Evolutionary conservation across 2,888 invertebrate species (phyloP).

Genomic region (Pediacus dermestoides): DNA sequence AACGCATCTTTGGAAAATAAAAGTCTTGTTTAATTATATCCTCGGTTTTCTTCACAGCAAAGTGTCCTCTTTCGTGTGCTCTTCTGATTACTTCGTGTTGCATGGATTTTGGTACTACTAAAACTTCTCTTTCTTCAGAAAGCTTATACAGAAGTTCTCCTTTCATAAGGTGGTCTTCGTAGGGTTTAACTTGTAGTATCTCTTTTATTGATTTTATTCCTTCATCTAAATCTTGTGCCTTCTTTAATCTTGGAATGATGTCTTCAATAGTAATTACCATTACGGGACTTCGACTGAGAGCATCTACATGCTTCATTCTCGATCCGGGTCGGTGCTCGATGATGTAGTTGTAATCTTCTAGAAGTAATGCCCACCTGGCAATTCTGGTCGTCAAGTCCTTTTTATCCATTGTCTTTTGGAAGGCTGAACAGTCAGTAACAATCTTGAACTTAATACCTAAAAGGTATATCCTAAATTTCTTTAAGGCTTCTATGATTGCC

Average conservation of each 20-base stretch:
- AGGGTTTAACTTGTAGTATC: conserved; percentile 20
- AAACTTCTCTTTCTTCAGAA: conserved; percentile 19
- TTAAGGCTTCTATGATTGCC: conserved; percentile 34
- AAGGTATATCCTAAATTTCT: conserved; percentile 38
- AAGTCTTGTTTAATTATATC: conserved; percentile 21
- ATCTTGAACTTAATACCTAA: conserved; percentile 34
- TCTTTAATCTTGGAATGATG: conserved; percentile 7
- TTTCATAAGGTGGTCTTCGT: conserved; percentile 24
- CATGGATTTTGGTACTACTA: conserved; percentile 38
- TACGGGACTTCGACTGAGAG: conserved; percentile 28
- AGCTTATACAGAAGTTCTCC: conserved; percentile 31
- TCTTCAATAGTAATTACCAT: conserved; percentile 10
- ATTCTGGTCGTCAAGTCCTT: conserved; percentile 31
- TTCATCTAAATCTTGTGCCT: conserved; percentile 26
- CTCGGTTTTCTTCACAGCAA: conserved; percentile 28
- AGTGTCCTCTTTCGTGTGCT: conserved; percentile 42
- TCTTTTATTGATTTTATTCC: conserved; percentile 24
- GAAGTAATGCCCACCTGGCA: conserved; percentile 35
- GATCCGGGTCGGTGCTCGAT: conserved; percentile 34
- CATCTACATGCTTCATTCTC: conserved; percentile 34
- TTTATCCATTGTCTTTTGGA: conserved; percentile 37
- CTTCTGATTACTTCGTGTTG: conserved; percentile 38
- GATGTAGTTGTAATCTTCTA: conserved; percentile 33
- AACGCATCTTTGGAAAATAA: conserved; percentile 23
- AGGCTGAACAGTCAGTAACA: conserved; percentile 38